Percentiles rank a stretch among this genome's conserved stretches.
Evolutionary conservation across 2,113 vertebrate genomes (phyloP).

Genomic region (Camelus bactrianus): DNA sequence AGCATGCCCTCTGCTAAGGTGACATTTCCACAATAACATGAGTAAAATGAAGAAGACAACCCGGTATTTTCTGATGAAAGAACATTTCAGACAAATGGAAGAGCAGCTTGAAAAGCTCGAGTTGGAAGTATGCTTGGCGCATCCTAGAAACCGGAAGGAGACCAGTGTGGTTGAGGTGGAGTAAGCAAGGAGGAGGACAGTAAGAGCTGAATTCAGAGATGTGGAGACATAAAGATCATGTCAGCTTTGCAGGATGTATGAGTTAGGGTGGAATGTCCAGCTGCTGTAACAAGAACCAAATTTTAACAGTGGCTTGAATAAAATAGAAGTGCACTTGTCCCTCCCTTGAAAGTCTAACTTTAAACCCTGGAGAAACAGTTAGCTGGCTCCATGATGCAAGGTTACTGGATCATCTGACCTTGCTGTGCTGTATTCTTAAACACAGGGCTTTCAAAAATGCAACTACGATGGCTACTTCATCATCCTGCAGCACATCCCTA

Average conservation of each 20-base stretch:
- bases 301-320: background rate
- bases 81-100: background rate
- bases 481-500: background rate
- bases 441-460: background rate
- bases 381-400: background rate
- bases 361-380: background rate
- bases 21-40: background rate
- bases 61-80: background rate
- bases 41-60: background rate
- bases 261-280: background rate
- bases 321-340: background rate
- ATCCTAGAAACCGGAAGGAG: background rate
- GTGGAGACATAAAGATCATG: background rate
- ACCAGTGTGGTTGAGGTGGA: background rate
- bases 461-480: background rate
- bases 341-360: background rate
- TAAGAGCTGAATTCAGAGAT: background rate
- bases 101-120: background rate
- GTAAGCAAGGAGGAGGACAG: rapidly evolving
- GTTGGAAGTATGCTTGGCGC: background rate
- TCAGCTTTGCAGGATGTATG: background rate
- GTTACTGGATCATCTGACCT: background rate
- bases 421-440: background rate
- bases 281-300: background rate
- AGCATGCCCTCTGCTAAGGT: background rate